Evolutionary conservation across 2,888 invertebrate species (phyloP).

Genomic region (Agriotes lineatus): DNA sequence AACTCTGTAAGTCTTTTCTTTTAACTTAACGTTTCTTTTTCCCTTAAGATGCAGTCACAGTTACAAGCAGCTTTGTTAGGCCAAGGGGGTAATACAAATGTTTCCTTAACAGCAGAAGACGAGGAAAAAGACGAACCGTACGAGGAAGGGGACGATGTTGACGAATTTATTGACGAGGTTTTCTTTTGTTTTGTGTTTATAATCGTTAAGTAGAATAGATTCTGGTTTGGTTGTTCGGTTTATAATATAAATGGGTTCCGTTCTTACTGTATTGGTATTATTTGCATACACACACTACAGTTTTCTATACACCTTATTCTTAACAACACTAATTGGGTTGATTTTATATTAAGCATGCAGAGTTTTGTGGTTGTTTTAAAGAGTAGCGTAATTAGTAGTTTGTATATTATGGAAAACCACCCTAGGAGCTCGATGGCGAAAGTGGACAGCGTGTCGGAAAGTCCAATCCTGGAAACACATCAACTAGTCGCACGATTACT

Average conservation of each 20-base stretch:
- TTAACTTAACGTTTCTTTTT: constrained; percentile 37
- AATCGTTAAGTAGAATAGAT: constrained; percentile 38
- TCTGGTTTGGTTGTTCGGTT: constrained; percentile 6
- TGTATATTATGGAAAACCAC: not conserved
- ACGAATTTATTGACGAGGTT: constrained; percentile 72
- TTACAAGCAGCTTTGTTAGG: constrained; percentile 66
- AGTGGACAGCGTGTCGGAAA: constrained; percentile 54
- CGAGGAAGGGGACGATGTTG: constrained; percentile 69
- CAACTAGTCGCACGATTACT: constrained; percentile 73
- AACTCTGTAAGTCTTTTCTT: constrained; percentile 15
- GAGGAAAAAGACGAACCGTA: constrained; percentile 69
- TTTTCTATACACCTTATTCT: not conserved
- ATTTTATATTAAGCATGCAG: not conserved
- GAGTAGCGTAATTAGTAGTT: not conserved
- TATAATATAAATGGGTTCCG: not conserved
- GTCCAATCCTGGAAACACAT: constrained; percentile 51
- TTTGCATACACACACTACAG: not conserved
- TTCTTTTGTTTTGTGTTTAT: constrained; percentile 39
- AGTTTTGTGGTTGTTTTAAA: not conserved
- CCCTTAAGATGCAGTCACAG: constrained; percentile 65
- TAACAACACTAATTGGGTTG: not conserved
- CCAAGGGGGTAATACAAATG: constrained; percentile 61
- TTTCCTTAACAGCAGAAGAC: constrained; percentile 57
- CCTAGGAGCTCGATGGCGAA: constrained; percentile 60
- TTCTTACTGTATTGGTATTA: not conserved